These are phyloP conservation scores for Pristionchus pacificus DNA, from an alignment of 1,140 invertebrate species.

Conservation along the genomic window DNA sequence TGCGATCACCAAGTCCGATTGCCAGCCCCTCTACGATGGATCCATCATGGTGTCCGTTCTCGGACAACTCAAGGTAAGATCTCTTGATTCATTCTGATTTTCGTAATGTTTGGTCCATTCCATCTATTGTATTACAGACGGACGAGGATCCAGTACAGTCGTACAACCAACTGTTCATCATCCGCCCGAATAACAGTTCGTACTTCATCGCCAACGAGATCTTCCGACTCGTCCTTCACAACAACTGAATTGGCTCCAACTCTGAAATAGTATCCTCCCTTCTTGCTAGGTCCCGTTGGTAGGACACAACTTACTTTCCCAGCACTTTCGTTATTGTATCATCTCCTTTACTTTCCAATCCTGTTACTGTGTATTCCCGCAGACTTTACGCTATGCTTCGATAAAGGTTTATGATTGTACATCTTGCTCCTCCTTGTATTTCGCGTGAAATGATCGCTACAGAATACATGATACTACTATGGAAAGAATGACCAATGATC, in stretches of 20 bases:
- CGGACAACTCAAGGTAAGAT: conserved; percentile 52
- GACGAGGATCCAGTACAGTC: conserved; percentile 56
- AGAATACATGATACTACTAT: too few relatives aligned
- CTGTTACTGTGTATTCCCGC: background rate
- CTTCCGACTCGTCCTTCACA: conserved; percentile 57
- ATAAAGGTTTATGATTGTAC: conserved; percentile 12
- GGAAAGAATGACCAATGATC: too few relatives aligned
- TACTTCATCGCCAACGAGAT: conserved; percentile 57
- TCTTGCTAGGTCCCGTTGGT: conserved; percentile 3
- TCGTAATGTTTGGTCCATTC: background rate
- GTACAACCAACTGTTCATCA: conserved; percentile 51
- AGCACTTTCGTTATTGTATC: conserved; percentile 15
- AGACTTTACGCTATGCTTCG: conserved; percentile 23
- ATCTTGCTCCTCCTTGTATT: conserved; percentile 11
- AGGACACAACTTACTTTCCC: conserved; percentile 8
- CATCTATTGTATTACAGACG: conserved; percentile 38
- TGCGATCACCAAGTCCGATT: conserved; percentile 54
- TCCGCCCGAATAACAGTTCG: conserved; percentile 46
- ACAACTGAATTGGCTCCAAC: conserved; percentile 35
- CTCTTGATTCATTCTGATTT: background rate
- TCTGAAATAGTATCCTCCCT: conserved; percentile 6
- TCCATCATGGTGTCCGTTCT: conserved; percentile 54
- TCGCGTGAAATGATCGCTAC: too few relatives aligned
- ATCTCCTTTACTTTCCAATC: background rate
- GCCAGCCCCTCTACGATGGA: conserved; percentile 53